These are phyloP conservation scores for Pimpla rufipes DNA, from an alignment of 2,888 invertebrate species.

Conservation along the genomic window DNA sequence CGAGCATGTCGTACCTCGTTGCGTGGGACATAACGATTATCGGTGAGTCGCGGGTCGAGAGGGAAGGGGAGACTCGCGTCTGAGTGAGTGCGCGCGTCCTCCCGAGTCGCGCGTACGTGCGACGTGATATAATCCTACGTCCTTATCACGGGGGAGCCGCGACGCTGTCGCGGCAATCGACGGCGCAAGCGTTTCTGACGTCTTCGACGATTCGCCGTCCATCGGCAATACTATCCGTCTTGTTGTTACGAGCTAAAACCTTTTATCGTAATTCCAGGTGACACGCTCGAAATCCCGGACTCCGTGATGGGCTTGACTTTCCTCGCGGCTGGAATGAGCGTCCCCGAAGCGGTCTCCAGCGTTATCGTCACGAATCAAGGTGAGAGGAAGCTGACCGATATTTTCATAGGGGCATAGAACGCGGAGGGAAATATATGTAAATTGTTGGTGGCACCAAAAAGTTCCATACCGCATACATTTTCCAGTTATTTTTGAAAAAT, in stretches of 20 bases:
- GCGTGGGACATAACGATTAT: constrained; percentile 94
- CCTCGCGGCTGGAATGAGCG: constrained; percentile 93
- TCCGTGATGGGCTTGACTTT: constrained; percentile 95
- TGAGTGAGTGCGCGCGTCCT: not conserved
- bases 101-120: not conserved
- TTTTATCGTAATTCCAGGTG: constrained; percentile 87
- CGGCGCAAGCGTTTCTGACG: constrained; percentile 2
- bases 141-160: constrained; percentile 3
- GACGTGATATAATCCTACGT: constrained; percentile 31
- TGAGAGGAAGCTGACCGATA: constrained; percentile 77
- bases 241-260: no score
- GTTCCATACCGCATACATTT: no score
- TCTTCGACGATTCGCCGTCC: not conserved
- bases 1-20: constrained; percentile 92
- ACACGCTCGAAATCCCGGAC: constrained; percentile 92
- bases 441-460: no score
- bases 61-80: not conserved
- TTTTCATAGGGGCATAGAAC: not conserved
- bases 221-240: constrained; percentile 6
- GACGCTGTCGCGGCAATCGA: constrained; percentile 1
- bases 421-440: not conserved
- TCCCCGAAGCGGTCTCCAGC: constrained; percentile 95
- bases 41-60: constrained; percentile 88
- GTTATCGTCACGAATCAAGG: constrained; percentile 94
- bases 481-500: no score